Evolutionary conservation across 1,140 invertebrate species (phyloP).

Genomic region (Homarus americanus): DNA sequence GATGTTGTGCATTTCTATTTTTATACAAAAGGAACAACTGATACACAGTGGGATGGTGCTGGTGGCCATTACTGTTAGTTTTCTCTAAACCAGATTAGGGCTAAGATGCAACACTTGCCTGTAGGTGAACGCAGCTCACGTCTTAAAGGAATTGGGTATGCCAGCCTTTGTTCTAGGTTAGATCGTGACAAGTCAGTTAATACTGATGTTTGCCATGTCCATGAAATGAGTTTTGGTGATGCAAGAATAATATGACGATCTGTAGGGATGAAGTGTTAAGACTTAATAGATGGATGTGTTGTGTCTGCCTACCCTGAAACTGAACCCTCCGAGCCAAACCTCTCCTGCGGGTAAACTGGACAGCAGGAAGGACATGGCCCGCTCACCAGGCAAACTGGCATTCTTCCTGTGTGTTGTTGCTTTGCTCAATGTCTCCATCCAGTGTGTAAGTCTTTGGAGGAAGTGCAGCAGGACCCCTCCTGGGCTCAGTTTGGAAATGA

Average conservation of each 20-base stretch:
- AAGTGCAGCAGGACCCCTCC: conserved; percentile 29
- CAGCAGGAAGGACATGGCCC: conserved; percentile 26
- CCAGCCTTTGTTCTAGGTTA: conserved; percentile 1
- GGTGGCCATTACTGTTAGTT: conserved; percentile 33
- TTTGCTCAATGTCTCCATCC: conserved; percentile 70
- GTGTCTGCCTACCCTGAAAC: conserved; percentile 36
- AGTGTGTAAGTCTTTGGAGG: conserved; percentile 24
- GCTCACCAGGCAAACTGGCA: conserved; percentile 34
- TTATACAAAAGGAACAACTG: conserved; percentile 63
- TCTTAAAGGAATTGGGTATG: not conserved
- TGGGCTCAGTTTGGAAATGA: conserved; percentile 23
- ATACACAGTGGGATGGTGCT: conserved; percentile 52
- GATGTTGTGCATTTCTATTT: conserved; percentile 67
- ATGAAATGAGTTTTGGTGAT: not conserved
- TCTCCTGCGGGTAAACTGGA: conserved; percentile 27
- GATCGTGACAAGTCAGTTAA: not conserved
- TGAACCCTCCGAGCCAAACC: conserved; percentile 36
- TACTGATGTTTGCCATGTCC: conserved; percentile 6
- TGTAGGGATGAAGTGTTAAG: not conserved
- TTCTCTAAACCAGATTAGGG: conserved; percentile 15
- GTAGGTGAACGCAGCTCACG: conserved; percentile 2
- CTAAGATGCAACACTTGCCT: conserved; percentile 16
- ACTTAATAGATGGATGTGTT: conserved; percentile 7
- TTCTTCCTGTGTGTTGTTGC: conserved; percentile 64
- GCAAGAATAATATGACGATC: not conserved